Conservation (phyloP, 2,888 invertebrate genomes). For the Stratiomys singularior region DNA sequence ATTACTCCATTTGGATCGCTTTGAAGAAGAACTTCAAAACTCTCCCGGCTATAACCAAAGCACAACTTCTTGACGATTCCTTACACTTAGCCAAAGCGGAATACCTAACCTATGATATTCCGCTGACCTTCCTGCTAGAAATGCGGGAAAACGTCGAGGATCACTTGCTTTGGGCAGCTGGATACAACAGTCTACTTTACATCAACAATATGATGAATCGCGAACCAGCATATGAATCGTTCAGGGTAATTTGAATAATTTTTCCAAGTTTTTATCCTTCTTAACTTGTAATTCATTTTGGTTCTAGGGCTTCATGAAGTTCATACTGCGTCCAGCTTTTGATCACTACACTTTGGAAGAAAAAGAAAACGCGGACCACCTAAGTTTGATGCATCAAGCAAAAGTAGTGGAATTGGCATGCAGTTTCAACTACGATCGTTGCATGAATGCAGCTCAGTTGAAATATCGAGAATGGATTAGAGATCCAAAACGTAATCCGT, state of each 20-base stretch:
- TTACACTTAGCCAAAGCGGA: slow-evolving; percentile 71
- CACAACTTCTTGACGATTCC: slow-evolving; percentile 77
- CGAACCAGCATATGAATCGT: slow-evolving; percentile 71
- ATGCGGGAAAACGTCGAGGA: slow-evolving; percentile 67
- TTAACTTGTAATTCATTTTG: neutral
- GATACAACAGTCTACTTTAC: slow-evolving; percentile 70
- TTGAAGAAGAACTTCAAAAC: slow-evolving; percentile 68
- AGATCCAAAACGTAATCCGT: slow-evolving; percentile 67
- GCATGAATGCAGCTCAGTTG: slow-evolving; percentile 66
- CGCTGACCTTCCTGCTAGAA: slow-evolving; percentile 67
- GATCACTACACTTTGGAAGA: slow-evolving; percentile 67
- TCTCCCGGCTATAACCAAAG: slow-evolving; percentile 71
- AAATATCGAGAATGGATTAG: slow-evolving; percentile 68
- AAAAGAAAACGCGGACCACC: slow-evolving; percentile 66
- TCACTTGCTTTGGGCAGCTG: slow-evolving; percentile 72
- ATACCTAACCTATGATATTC: slow-evolving; percentile 69
- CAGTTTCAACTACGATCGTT: slow-evolving; percentile 67
- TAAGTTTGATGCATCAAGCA: slow-evolving; percentile 67
- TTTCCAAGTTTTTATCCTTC: neutral
- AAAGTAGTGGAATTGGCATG: slow-evolving; percentile 69
- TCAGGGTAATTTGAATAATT: slow-evolving; percentile 66
- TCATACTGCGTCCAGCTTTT: slow-evolving; percentile 64
- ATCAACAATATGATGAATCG: slow-evolving; percentile 70
- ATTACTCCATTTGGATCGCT: slow-evolving; percentile 70
- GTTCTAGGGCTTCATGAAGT: slow-evolving; percentile 63